A percentile compares a stretch with the other conserved stretches of the same genome.
These are phyloP conservation scores for Cremastinae sp. DNA, from an alignment of 2,888 invertebrate genomes.

Conservation along the genomic window DNA sequence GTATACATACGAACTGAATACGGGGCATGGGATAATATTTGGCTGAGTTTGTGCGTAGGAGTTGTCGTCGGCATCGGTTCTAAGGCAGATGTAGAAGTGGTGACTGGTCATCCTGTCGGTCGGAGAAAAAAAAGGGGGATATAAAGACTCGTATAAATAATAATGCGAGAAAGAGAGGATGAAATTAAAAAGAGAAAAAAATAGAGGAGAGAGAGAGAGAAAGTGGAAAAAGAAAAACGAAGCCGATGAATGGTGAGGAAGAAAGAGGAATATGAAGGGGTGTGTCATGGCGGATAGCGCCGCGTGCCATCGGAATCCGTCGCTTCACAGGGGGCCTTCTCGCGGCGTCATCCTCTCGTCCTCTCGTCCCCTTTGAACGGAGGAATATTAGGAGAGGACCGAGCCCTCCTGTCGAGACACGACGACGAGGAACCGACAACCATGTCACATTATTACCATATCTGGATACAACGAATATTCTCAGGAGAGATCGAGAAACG, in stretches of 20 bases:
- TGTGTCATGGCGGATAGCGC: conserved; percentile 71
- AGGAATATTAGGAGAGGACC: conserved; percentile 23
- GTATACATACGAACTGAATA: too few species aligned
- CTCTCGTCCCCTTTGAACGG: conserved; percentile 70
- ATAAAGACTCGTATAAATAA: conserved; percentile 66
- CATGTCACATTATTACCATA: conserved; percentile 79
- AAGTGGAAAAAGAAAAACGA: conserved; percentile 30
- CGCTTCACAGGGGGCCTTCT: conserved; percentile 77
- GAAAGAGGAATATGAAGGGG: conserved; percentile 43
- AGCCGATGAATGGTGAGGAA: conserved; percentile 12
- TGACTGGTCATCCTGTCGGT: conserved; percentile 60
- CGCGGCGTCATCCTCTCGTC: conserved; percentile 43
- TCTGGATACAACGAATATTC: conserved; percentile 68
- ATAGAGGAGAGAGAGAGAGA: conserved; percentile 55
- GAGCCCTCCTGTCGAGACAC: conserved; percentile 76
- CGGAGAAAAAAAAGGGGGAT: conserved; percentile 46
- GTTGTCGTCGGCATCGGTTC: conserved; percentile 44
- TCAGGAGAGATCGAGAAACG: conserved; percentile 14
- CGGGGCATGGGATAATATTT: conserved; percentile 25
- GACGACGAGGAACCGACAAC: conserved; percentile 80
- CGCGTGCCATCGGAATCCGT: conserved; percentile 73
- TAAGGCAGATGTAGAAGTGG: conserved; percentile 51
- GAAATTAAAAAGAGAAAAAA: conserved; percentile 5
- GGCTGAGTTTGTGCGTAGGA: conserved; percentile 48
- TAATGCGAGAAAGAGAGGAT: conserved; percentile 55